Evolutionary conservation across 2,797 vertebrate species (phyloP).

Genomic region (Pempheris klunzingeri): DNA sequence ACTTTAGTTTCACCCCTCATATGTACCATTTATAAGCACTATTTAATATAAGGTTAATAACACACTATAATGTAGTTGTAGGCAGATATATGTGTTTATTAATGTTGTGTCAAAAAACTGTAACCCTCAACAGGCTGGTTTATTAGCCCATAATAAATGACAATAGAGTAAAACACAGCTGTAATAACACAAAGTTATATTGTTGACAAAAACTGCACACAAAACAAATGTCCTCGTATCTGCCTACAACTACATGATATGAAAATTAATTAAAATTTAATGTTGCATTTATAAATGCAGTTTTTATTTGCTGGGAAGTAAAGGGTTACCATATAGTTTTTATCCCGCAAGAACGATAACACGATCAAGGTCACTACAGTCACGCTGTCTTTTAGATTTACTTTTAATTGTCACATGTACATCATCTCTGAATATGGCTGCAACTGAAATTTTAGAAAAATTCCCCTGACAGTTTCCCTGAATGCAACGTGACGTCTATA

Average conservation of each 20-base stretch:
- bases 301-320: background rate
- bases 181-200: background rate
- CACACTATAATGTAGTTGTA: background rate
- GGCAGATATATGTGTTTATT: background rate
- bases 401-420: background rate
- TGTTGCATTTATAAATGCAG: background rate
- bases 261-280: background rate
- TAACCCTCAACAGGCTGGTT: background rate
- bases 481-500: background rate
- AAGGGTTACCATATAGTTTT: background rate
- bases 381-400: background rate
- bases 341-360: too few species aligned
- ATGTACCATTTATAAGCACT: background rate
- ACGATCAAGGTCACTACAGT: too few species aligned
- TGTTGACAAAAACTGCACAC: background rate
- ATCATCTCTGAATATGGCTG: background rate
- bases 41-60: background rate
- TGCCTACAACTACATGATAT: background rate
- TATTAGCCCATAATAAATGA: background rate
- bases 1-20: background rate
- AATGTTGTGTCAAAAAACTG: background rate
- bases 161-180: background rate
- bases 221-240: too few species aligned
- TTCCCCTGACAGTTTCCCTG: background rate
- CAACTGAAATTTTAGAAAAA: background rate